Conservation (phyloP, 2,113 vertebrate species). For the Nannobrachium achirus region DNA sequence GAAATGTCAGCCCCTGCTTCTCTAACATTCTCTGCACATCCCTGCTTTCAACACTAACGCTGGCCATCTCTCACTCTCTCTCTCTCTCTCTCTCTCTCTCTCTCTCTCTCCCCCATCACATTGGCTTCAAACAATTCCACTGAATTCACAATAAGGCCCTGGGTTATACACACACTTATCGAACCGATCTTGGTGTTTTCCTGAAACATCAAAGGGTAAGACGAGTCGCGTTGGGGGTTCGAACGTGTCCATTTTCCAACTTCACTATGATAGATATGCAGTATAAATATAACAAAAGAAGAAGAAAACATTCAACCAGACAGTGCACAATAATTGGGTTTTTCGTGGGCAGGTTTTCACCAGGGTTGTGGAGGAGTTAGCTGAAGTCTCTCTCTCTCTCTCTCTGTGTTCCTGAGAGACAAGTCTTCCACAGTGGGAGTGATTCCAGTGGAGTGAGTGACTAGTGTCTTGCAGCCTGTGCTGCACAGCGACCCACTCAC, state of each 20-base stretch:
- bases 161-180: neutral
- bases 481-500: conserved; percentile 54
- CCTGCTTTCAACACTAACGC: neutral
- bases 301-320: conserved; percentile 18
- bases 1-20: too few species aligned
- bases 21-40: too few species aligned
- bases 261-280: too few species aligned
- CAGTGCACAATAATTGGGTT: conserved; percentile 48
- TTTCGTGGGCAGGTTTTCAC: conserved; percentile 34
- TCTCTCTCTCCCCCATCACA: neutral
- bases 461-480: conserved; percentile 45
- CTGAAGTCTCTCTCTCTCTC: conserved; percentile 19
- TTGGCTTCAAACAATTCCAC: neutral
- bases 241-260: too few species aligned
- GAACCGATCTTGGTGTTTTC: neutral
- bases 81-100: neutral
- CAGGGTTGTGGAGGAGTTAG: conserved; percentile 41
- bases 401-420: conserved; percentile 44
- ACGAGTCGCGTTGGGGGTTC: neutral
- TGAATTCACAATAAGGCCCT: neutral
- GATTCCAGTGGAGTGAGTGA: conserved; percentile 64
- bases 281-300: conserved; percentile 19
- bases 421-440: conserved; percentile 40
- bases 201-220: neutral
- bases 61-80: neutral